Conservation (phyloP, 2,797 vertebrate genomes). For the Premnoplex brunnescens region DNA sequence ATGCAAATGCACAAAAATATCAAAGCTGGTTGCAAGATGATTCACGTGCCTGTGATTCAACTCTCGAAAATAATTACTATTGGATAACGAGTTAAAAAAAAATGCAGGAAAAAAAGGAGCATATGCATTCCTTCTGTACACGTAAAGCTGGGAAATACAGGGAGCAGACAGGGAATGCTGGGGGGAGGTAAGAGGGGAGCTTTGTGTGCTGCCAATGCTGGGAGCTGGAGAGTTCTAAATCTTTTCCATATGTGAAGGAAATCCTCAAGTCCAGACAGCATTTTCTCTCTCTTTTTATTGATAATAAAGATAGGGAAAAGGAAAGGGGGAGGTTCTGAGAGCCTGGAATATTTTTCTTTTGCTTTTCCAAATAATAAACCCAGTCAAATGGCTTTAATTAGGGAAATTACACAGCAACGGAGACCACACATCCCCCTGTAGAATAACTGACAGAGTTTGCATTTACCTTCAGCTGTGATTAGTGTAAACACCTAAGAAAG, state of each 20-base stretch:
- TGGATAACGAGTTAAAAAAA: neutral
- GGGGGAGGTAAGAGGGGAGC: slow-evolving; percentile 23
- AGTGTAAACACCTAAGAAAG: slow-evolving; percentile 18
- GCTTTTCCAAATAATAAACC: neutral
- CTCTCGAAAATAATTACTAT: neutral
- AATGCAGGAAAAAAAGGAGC: neutral
- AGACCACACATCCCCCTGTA: neutral
- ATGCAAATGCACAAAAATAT: slow-evolving; percentile 20
- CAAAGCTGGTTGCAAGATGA: slow-evolving; percentile 74
- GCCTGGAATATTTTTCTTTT: neutral
- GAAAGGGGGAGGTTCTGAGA: neutral
- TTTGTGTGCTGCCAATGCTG: slow-evolving; percentile 23
- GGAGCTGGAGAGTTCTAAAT: slow-evolving; percentile 61
- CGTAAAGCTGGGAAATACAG: neutral
- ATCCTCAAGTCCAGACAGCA: slow-evolving; percentile 56
- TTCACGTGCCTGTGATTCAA: slow-evolving; percentile 63
- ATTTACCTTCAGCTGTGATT: neutral
- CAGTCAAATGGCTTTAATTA: slow-evolving; percentile 29
- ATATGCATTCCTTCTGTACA: neutral
- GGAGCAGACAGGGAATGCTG: slow-evolving; percentile 25
- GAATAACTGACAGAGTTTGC: neutral
- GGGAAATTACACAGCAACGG: neutral
- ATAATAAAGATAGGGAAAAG: slow-evolving; percentile 57
- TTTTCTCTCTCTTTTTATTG: slow-evolving; percentile 62
- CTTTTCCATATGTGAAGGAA: slow-evolving; percentile 71